Evolutionary conservation across 2,797 vertebrate species (phyloP), one percentile per base, ranked within the genome.

Genomic region (Pseudopleuronectes americanus): DNA sequence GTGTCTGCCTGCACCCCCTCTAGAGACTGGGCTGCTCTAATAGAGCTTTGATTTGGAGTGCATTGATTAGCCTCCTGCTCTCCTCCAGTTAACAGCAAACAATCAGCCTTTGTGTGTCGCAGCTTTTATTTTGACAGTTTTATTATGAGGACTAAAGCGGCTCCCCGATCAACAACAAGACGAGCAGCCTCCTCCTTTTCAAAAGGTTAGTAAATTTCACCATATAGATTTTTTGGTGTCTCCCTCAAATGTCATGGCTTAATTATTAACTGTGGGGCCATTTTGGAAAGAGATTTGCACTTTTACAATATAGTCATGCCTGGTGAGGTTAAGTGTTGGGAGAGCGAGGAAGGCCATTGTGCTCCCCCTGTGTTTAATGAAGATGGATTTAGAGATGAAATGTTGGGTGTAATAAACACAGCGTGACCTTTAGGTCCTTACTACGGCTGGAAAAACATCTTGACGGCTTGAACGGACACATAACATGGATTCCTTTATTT

Each of bases 161-260:
- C 71, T 38, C 36, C 80, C 80, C 85, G 91, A 90, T 93, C 89
- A 92, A 90, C 71, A 74, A 31, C 76, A 12, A 77, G 82, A 88
- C 80, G 69, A 91, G 86, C 84, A 84, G 79, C 72, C 84, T 71
- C 78, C 67, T 47, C 84, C 74, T 77, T 75, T 89, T 91, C 84
- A 91, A 93, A 93, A 93, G 92, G 91, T 94, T 94, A 93, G 88
- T 91, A 91, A 81, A 92, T 93, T 90, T 94, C 90, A 90, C 84
- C 85, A 83, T 93, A 93, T 94, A 84, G 91, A 95, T 94, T 94
- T 94, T 85, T 91, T 79, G 81, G 84, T 91, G 89, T 92, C 90
- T 85, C 72, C 78, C 68, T 86, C 88, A 95, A 94, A 94, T 94
- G 91, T 92, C 93, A 93, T 55, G 78, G 92, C 76, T 92, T 93